Evolutionary conservation across 2,113 vertebrate genomes (phyloP).

Genomic region (Urocitellus parryii): DNA sequence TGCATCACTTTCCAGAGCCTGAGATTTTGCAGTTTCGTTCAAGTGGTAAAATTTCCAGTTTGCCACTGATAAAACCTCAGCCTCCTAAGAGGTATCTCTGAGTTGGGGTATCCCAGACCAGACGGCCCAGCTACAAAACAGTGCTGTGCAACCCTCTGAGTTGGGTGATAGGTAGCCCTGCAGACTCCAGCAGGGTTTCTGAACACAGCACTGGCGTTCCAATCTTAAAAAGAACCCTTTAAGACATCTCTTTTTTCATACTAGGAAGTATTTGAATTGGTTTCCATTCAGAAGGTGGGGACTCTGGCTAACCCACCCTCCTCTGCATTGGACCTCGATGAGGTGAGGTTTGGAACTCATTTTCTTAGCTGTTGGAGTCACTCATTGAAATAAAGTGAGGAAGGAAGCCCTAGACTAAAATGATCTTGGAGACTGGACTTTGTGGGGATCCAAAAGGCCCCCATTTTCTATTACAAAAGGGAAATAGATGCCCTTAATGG

Average conservation of each 20-base stretch:
- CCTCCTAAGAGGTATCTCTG: background rate
- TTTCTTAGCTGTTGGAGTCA: background rate
- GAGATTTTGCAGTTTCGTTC: background rate
- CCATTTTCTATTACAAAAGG: slow-evolving; percentile 59
- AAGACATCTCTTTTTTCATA: background rate
- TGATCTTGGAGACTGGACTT: background rate
- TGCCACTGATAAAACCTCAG: background rate
- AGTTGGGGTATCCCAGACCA: background rate
- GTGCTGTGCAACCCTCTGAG: background rate
- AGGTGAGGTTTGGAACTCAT: background rate
- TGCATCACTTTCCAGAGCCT: background rate
- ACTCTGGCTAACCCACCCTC: background rate
- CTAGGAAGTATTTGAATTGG: background rate
- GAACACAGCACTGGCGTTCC: background rate
- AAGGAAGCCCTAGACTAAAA: background rate
- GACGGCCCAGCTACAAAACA: background rate
- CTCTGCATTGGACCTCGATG: background rate
- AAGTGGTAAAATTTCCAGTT: background rate
- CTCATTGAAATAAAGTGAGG: background rate
- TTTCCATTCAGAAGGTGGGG: background rate
- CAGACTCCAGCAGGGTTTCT: background rate
- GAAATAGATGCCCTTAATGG: slow-evolving; percentile 70
- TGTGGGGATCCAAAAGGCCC: background rate
- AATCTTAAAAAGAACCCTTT: background rate
- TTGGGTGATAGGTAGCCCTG: too few species aligned